Base-by-base conservation (phyloP, 2,797 vertebrate genomes). In the Coreius guichenoti region DNA sequence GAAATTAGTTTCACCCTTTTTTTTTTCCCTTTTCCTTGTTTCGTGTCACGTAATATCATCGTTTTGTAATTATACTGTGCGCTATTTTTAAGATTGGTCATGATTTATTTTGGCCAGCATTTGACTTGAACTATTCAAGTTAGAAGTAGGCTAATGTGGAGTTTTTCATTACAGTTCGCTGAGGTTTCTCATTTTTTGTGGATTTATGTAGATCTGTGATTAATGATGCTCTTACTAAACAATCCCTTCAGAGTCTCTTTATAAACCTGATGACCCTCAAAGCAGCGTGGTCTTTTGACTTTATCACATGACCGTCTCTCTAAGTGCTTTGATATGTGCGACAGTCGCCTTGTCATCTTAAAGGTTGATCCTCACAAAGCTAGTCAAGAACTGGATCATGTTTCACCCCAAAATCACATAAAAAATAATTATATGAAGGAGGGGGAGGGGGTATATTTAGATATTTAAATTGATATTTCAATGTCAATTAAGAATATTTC, bases 61-160 rank as follows among this genome's bases (percentile, higher is more conserved):
- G 4, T 61, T 76, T 36, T 77, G 21, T 74, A 49, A 39, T 74
- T 33, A 45, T 23, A 33, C 8, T 23, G 39, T 43, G 47, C 23
- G 23, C 19, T 69, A 39, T 70, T 75, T 75, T 69, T 75, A 74
- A 33, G 26, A 39, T 33, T 36, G 23, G 21, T 54, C 56, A 3
- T 67, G 26, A 68, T 85, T 82, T 77, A 19, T 70, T 80, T 56
- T 78, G 83, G 79, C 43, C 47, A 5, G 58, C 26, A 56, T 81
- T n/a, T 58, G 14, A 79, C 67, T 79, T 79, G 73, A 88, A 82
- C 85, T 86, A 1, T 78, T 84, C 61, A 81, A 73, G 63, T 43
- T 36, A 8, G 14, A 65, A 43, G 68, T 45, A 23, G 33, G 29
- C n/a, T 84, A 72, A 75, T 51, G 36, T 65, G 9, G n/a, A 17